A percentile compares a stretch with the other conserved stretches of the same genome.
Evolutionary conservation across 2,888 invertebrate genomes (phyloP).

Genomic region (Athrips mouffetella): DNA sequence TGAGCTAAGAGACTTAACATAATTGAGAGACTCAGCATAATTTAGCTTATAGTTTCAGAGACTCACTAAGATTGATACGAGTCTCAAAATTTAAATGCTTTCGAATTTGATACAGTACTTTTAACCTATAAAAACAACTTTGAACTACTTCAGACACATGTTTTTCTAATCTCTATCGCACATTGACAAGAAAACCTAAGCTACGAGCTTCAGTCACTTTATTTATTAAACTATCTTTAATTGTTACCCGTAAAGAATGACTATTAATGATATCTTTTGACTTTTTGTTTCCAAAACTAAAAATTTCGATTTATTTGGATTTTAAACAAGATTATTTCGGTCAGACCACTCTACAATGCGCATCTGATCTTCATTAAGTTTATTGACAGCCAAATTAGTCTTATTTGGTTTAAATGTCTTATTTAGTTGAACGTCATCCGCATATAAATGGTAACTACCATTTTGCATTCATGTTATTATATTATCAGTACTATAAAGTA

Average conservation of each 20-base stretch:
- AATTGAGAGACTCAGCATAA: too few species aligned
- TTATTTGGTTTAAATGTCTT: neutral
- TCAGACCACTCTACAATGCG: neutral
- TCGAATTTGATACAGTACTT: slow-evolving; percentile 16
- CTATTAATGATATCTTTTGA: neutral
- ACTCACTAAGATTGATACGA: too few species aligned
- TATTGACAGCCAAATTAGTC: neutral
- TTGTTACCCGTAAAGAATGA: neutral
- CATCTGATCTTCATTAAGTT: neutral
- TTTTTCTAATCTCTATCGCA: slow-evolving; percentile 11
- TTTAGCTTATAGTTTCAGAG: too few species aligned
- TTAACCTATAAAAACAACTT: slow-evolving; percentile 19
- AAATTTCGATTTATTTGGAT: neutral
- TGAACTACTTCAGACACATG: slow-evolving; percentile 9
- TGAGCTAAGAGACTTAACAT: too few species aligned
- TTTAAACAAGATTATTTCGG: neutral
- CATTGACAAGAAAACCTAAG: slow-evolving; percentile 17
- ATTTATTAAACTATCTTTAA: slow-evolving; percentile 1
- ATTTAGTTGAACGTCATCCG: neutral
- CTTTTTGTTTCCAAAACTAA: neutral
- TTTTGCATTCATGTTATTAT: neutral
- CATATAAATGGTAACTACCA: neutral
- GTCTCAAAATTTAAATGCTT: slow-evolving; percentile 13
- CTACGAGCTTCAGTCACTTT: slow-evolving; percentile 16
- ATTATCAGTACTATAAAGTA: neutral